Base-by-base conservation (phyloP, 2,113 vertebrate species). In the Pipra filicauda region DNA sequence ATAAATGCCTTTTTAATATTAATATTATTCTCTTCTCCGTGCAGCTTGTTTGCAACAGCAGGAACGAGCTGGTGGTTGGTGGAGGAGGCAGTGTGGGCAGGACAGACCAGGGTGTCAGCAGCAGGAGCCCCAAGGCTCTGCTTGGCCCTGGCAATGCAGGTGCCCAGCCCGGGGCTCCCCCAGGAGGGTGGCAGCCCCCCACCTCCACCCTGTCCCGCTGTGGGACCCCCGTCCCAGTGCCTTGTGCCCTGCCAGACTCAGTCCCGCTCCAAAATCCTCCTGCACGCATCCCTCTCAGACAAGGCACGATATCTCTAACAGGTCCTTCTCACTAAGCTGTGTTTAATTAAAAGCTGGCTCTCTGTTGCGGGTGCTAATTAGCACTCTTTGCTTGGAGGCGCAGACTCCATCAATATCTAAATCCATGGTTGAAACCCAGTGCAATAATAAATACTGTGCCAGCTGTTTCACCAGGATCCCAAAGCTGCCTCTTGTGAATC, bases 1-100 rank as follows among this genome's bases (percentile, higher is more conserved):
- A 69, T 83, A 94, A 97, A 95, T 86, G 90, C 84, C 95, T 97
- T 91, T 95, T 96, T 93, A 96, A 97, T 96, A 96, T 95, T 93
- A 95, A 97, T 96, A 95, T 88, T 89, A 85, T 91, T 85, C 37
- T 64, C 64, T 85, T 82, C 84, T 65, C 64, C 6, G 3, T 75
- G 43, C 61, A 35, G 49, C 76, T 74, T 92, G 77, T 74, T 92
- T 58, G 70, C 46, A 12, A 27, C 17, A 73, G 80, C 87, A 57
- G 30, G 84, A 21, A 26, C 7, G 33, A 89, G 75, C 44, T 24
- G 3, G 11, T 1, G 55, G 33, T 16, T 22, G 35, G 12, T 23
- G 4, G 55, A 52, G 70, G 41, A 21, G 43, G 57, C 12, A 15
- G 33, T 5, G 20, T 11, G 33, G 30, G 64, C 52, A 66, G 67